Percentiles rank a stretch among this genome's conserved stretches.
phyloP scores from a whole-genome alignment of 2,113 vertebrate genomes.

The Ptychochromis oligacanthus region DNA sequence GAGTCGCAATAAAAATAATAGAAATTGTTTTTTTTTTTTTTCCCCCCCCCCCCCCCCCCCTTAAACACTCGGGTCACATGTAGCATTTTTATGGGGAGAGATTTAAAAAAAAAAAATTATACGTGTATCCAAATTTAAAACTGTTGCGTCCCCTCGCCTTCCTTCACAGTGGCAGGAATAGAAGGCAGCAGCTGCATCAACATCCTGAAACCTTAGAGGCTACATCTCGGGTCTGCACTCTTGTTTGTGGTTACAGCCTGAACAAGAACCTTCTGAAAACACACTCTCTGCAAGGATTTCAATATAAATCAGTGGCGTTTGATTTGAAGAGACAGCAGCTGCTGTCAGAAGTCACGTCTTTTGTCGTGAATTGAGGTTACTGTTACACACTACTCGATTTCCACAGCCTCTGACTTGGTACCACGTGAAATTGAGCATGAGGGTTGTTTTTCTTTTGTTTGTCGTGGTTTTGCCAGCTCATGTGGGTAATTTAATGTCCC shows the following conservation, averaged over 20 bases:
- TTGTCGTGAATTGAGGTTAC: conserved; percentile 29
- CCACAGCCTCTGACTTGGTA: background rate
- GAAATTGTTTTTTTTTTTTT: too few relatives aligned
- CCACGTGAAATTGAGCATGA: conserved; percentile 59
- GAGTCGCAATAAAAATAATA: too few relatives aligned
- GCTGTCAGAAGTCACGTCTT: conserved; percentile 5
- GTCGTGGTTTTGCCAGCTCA: conserved; percentile 6
- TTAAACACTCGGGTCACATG: background rate
- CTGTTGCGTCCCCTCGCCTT: conserved; percentile 61
- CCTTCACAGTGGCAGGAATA: conserved; percentile 66
- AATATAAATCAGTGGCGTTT: conserved; percentile 31
- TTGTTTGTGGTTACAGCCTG: conserved; percentile 47
- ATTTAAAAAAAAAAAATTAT: background rate
- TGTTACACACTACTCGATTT: conserved; percentile 16
- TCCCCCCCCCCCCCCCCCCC: too few relatives aligned
- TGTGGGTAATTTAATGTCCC: background rate
- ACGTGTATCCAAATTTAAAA: conserved; percentile 27
- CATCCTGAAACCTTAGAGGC: conserved; percentile 73
- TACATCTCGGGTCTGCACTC: conserved; percentile 42
- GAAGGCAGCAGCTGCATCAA: conserved; percentile 77
- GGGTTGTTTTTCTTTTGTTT: conserved; percentile 63
- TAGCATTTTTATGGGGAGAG: background rate
- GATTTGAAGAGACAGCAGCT: conserved; percentile 24
- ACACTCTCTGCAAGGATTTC: background rate
- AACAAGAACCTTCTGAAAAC: conserved; percentile 18